phyloP scores from a whole-genome alignment of 1,140 invertebrate species.

The Drosophila gunungcola region DNA sequence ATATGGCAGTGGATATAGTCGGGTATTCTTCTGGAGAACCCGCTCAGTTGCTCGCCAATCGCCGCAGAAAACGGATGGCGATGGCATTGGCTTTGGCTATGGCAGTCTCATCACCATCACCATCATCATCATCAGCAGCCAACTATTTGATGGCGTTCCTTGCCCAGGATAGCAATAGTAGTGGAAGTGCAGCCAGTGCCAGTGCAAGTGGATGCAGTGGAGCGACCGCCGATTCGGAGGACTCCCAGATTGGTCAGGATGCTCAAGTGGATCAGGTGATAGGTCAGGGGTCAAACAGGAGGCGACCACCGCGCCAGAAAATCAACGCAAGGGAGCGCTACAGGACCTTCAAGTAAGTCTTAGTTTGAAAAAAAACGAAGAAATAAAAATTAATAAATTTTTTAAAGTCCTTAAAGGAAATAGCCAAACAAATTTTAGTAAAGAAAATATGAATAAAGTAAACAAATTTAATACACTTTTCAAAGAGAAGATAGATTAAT shows the following conservation, averaged over 20 bases:
- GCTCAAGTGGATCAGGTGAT: background rate
- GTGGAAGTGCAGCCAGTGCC: constrained; percentile 12
- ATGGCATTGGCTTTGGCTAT: constrained; percentile 20
- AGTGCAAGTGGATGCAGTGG: constrained; percentile 21
- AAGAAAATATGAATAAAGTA: too few species aligned
- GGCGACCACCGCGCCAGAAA: constrained; percentile 86
- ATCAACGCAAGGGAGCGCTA: constrained; percentile 90
- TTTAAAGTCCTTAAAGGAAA: too few species aligned
- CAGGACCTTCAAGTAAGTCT: constrained; percentile 89
- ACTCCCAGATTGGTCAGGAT: constrained; percentile 22
- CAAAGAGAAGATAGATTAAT: too few species aligned
- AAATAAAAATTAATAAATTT: too few species aligned
- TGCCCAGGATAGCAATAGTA: constrained; percentile 34
- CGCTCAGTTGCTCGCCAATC: constrained; percentile 52
- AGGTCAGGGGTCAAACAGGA: background rate
- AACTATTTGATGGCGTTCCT: constrained; percentile 35
- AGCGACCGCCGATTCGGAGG: constrained; percentile 52
- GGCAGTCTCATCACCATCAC: constrained; percentile 12
- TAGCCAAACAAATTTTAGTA: too few species aligned
- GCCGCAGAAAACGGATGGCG: constrained; percentile 22
- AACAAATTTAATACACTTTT: too few species aligned
- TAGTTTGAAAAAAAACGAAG: too few species aligned
- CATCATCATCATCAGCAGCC: background rate
- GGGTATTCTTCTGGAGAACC: background rate
- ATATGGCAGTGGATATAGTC: constrained; percentile 1